These are phyloP conservation scores for Pterostichus niger DNA, from an alignment of 2,888 invertebrate species.

Conservation along the genomic window DNA sequence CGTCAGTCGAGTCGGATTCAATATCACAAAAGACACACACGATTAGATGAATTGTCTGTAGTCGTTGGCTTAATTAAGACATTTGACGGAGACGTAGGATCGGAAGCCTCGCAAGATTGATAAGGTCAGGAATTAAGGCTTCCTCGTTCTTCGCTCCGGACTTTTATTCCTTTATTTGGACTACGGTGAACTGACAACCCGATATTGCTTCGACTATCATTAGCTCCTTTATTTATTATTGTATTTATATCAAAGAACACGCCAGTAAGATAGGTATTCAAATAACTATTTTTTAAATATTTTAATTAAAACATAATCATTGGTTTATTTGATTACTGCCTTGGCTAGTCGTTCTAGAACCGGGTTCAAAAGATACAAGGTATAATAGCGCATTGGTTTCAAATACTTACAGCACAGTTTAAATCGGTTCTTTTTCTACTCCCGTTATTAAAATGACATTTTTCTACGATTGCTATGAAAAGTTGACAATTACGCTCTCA, in stretches of 20 bases:
- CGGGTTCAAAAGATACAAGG: too few relatives aligned
- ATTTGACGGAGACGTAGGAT: conserved; percentile 57
- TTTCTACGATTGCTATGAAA: too few relatives aligned
- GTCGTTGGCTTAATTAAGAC: conserved; percentile 63
- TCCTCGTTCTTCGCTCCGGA: conserved; percentile 11
- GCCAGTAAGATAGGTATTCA: too few relatives aligned
- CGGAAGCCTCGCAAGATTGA: conserved; percentile 64
- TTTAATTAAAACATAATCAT: too few relatives aligned
- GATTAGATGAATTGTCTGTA: conserved; percentile 65
- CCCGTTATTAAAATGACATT: too few relatives aligned
- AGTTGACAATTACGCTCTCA: too few relatives aligned
- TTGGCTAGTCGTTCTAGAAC: too few relatives aligned
- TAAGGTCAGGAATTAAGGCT: conserved; percentile 63
- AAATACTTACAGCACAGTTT: too few relatives aligned
- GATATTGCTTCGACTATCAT: conserved; percentile 61
- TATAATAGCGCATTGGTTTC: too few relatives aligned
- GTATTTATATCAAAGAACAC: neutral
- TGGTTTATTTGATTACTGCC: too few relatives aligned
- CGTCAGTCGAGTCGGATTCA: conserved; percentile 44
- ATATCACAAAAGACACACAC: conserved; percentile 62
- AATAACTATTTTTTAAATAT: too few relatives aligned
- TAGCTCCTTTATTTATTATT: conserved; percentile 6
- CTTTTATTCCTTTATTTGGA: conserved; percentile 59
- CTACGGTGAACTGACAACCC: conserved; percentile 21
- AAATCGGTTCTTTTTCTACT: too few relatives aligned